phyloP scores from a whole-genome alignment of 2,113 vertebrate species.

The Otus sunia region DNA sequence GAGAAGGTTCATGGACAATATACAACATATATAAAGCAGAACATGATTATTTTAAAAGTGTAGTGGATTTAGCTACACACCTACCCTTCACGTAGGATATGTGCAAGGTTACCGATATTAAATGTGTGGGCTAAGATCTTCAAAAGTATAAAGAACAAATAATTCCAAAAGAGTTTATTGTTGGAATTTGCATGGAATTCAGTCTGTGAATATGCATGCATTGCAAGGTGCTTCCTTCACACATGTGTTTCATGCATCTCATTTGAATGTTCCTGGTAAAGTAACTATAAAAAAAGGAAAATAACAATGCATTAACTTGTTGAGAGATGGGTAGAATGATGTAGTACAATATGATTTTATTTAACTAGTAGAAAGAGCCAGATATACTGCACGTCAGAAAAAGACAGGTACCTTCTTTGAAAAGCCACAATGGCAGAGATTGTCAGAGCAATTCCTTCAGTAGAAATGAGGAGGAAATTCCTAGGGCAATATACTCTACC shows the following conservation, averaged over 20 bases:
- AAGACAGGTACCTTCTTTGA: not conserved
- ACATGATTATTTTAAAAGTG: not conserved
- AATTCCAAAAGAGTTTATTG: not conserved
- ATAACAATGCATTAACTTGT: not conserved
- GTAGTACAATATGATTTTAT: not conserved
- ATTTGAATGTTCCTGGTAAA: not conserved
- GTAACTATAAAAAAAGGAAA: not conserved
- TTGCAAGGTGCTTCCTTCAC: not conserved
- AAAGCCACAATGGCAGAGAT: not conserved
- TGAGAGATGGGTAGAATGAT: not conserved
- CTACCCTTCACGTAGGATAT: not conserved
- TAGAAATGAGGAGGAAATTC: not conserved
- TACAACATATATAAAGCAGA: not conserved
- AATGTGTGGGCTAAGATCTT: not conserved
- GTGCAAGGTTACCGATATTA: not conserved
- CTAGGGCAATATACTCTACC: too few species aligned
- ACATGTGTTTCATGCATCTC: not conserved
- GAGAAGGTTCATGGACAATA: not conserved
- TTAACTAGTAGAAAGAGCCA: not conserved
- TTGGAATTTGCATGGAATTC: not conserved
- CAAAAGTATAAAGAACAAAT: not conserved
- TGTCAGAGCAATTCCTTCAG: not conserved
- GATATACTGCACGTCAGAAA: not conserved
- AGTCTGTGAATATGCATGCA: fast-evolving
- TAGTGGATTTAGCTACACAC: not conserved